Evolutionary conservation across 2,113 vertebrate genomes (phyloP).

Genomic region (Damaliscus lunatus): DNA sequence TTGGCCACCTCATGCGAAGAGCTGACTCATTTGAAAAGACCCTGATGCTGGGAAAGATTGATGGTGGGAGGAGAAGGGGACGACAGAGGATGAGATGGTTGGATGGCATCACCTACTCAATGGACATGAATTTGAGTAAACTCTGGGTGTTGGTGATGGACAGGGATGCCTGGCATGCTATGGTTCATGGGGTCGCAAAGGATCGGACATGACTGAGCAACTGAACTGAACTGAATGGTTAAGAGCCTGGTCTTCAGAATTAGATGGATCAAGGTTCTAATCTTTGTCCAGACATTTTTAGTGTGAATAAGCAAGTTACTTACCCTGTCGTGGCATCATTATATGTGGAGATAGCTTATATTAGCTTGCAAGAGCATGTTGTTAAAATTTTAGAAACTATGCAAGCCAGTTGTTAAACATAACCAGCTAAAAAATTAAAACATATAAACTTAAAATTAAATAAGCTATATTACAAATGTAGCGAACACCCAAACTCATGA

Average conservation of each 20-base stretch:
- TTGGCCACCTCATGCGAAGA: not conserved
- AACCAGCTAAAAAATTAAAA: not conserved
- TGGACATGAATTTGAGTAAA: not conserved
- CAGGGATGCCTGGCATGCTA: not conserved
- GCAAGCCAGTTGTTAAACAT: not conserved
- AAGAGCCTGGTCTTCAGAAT: not conserved
- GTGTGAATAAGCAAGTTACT: not conserved
- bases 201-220: fast-evolving
- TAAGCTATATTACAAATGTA: not conserved
- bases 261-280: not conserved
- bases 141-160: not conserved
- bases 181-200: not conserved
- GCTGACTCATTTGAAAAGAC: not conserved
- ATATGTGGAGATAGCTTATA: not conserved
- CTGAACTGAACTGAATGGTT: not conserved
- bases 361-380: not conserved
- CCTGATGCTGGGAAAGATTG: not conserved
- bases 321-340: not conserved
- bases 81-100: not conserved
- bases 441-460: not conserved
- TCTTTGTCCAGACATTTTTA: not conserved
- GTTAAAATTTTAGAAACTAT: not conserved
- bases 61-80: not conserved
- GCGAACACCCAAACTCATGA: not conserved
- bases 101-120: not conserved